Conservation (phyloP, 2,113 vertebrate species). For the Petroica traversi region DNA sequence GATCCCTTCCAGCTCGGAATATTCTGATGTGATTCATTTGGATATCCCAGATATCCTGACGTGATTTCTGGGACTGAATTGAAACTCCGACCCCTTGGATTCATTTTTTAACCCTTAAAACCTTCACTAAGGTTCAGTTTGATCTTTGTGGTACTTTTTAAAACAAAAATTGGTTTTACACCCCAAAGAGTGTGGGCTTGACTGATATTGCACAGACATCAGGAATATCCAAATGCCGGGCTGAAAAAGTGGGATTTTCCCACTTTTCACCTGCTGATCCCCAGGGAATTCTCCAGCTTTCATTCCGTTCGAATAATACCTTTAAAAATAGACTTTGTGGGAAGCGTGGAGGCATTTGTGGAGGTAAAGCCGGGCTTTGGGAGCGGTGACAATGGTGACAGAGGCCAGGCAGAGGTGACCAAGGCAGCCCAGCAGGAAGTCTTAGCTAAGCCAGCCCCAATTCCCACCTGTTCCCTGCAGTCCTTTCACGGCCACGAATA, state of each 20-base stretch:
- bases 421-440: background rate
- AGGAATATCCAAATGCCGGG: background rate
- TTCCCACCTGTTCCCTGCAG: slow-evolving; percentile 43
- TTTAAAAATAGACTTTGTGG: background rate
- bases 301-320: background rate
- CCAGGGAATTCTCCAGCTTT: background rate
- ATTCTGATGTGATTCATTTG: background rate
- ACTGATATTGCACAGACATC: background rate
- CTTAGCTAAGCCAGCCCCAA: background rate
- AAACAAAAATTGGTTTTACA: background rate
- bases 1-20: background rate
- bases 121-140: background rate
- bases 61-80: background rate
- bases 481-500: slow-evolving; percentile 36
- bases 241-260: background rate
- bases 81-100: background rate
- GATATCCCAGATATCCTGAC: background rate
- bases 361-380: background rate
- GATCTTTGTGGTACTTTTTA: background rate
- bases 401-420: background rate
- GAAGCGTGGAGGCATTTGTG: background rate
- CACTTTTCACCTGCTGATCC: background rate
- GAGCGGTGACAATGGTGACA: background rate
- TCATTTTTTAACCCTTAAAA: background rate
- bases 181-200: background rate